Percentiles rank a stretch among this genome's conserved stretches.
phyloP scores from a whole-genome alignment of 2,888 invertebrate species.

The Scaptomyza cyrtandrae region DNA sequence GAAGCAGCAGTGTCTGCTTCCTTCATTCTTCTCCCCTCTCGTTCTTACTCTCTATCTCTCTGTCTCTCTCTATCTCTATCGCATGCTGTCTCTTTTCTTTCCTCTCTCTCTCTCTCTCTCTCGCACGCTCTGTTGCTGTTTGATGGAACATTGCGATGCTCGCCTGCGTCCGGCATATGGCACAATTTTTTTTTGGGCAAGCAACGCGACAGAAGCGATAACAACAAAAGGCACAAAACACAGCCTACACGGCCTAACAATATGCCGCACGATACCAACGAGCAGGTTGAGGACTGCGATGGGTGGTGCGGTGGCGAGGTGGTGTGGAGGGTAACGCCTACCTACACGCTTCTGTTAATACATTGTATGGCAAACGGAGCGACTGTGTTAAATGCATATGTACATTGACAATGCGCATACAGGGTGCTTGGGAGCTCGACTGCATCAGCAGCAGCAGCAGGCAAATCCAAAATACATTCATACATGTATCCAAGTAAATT shows the following conservation, averaged over 20 bases:
- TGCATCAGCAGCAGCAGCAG: too few relatives aligned
- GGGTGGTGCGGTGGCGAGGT: background rate
- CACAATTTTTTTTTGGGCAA: constrained; percentile 64
- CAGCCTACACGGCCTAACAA: constrained; percentile 44
- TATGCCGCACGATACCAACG: constrained; percentile 26
- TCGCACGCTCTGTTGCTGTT: constrained; percentile 10
- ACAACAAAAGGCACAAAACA: constrained; percentile 75
- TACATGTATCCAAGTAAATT: background rate
- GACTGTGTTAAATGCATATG: constrained; percentile 64
- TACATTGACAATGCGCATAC: constrained; percentile 50
- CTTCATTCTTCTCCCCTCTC: background rate
- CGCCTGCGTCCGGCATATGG: constrained; percentile 70
- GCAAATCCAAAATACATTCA: too few relatives aligned
- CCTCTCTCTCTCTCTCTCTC: constrained; percentile 2
- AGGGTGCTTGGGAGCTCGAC: constrained; percentile 48
- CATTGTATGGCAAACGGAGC: constrained; percentile 34
- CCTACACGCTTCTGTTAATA: constrained; percentile 12
- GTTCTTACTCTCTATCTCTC: background rate
- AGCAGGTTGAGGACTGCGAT: background rate
- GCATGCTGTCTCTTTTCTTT: background rate
- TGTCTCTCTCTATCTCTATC: constrained; percentile 1
- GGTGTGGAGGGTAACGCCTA: constrained; percentile 2
- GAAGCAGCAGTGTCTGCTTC: constrained; percentile 5
- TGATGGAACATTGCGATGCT: constrained; percentile 60
- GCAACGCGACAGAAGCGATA: constrained; percentile 42